phyloP scores from a whole-genome alignment of 1,140 invertebrate species.

The Ceratina japonica region DNA sequence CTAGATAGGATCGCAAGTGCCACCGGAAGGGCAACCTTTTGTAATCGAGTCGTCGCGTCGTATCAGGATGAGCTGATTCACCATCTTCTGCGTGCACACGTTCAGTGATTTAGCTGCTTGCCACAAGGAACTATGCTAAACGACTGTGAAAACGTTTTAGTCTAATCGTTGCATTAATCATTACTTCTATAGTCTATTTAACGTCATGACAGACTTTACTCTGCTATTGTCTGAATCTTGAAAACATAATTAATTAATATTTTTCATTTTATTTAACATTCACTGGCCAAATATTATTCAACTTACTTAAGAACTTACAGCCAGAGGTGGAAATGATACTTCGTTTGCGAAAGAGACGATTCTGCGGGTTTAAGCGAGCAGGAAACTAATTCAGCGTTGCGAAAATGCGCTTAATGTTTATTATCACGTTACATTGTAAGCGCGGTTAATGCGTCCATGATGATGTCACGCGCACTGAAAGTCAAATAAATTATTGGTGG shows the following conservation, averaged over 20 bases:
- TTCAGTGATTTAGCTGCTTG: slow-evolving; percentile 19
- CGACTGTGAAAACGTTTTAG: slow-evolving; percentile 25
- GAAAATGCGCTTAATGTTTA: slow-evolving; percentile 37
- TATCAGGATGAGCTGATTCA: neutral
- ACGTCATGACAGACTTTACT: too few species aligned
- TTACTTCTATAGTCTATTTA: too few species aligned
- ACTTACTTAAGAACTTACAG: neutral
- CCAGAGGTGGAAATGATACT: neutral
- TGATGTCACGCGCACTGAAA: slow-evolving; percentile 49
- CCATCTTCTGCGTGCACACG: slow-evolving; percentile 5
- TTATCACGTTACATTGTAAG: slow-evolving; percentile 43
- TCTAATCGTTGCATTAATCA: neutral
- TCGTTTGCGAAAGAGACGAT: neutral
- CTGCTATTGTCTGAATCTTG: too few species aligned
- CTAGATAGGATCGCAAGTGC: slow-evolving; percentile 40
- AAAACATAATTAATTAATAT: too few species aligned
- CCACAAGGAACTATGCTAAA: slow-evolving; percentile 10
- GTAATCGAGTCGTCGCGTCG: slow-evolving; percentile 45
- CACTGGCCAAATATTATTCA: too few species aligned
- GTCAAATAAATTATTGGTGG: slow-evolving; percentile 48
- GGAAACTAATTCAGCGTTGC: slow-evolving; percentile 32
- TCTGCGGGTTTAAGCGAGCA: slow-evolving; percentile 13
- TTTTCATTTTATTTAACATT: neutral
- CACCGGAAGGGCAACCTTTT: slow-evolving; percentile 42
- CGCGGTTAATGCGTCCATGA: slow-evolving; percentile 44